Percentiles rank a stretch among this genome's conserved stretches.
These are phyloP conservation scores for Caenorhabditis panamensis DNA, from an alignment of 2,888 invertebrate species.

Conservation along the genomic window DNA sequence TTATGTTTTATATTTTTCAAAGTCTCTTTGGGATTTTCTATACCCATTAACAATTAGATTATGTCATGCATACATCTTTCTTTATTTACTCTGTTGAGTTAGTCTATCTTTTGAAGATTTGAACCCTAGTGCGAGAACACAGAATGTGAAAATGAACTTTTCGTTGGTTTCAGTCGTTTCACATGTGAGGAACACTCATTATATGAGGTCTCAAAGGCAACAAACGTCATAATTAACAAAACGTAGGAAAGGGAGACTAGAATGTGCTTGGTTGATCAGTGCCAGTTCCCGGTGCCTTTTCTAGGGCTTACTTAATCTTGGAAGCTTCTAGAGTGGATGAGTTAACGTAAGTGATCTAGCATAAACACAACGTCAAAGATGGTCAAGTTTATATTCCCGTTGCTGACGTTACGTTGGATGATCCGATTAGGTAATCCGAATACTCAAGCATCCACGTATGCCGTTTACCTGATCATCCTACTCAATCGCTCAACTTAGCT, in stretches of 20 bases:
- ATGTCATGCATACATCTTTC: neutral
- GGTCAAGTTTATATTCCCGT: neutral
- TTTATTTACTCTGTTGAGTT: neutral
- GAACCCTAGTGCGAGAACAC: neutral
- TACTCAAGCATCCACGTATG: neutral
- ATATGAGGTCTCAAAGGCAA: neutral
- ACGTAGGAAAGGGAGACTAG: too few species aligned
- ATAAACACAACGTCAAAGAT: conserved; percentile 2
- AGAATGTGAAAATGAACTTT: neutral
- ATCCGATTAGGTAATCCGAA: neutral
- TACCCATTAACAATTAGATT: too few species aligned
- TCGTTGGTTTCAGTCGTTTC: neutral
- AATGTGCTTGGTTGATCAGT: too few species aligned
- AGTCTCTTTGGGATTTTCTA: too few species aligned
- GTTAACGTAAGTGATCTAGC: neutral
- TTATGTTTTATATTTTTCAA: too few species aligned
- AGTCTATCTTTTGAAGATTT: neutral
- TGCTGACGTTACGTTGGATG: neutral
- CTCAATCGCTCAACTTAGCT: neutral
- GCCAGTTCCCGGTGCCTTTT: neutral
- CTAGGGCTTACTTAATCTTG: neutral
- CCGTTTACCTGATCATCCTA: neutral
- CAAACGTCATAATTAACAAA: conserved; percentile 4
- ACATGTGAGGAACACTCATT: neutral
- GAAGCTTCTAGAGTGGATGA: neutral